Base-by-base conservation (phyloP, 2,888 invertebrate species). In the Phyllotreta striolata region DNA sequence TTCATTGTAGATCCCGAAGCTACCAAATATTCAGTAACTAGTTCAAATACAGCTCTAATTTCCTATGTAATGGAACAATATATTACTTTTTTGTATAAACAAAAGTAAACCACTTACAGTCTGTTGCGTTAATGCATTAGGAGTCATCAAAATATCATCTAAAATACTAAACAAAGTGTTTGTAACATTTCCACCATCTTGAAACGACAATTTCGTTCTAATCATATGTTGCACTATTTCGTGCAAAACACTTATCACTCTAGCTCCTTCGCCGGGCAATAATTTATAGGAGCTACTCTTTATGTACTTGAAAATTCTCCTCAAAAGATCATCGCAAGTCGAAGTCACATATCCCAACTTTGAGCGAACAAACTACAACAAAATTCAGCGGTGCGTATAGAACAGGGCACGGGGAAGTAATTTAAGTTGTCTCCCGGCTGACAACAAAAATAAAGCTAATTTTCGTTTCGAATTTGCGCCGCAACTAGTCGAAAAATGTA, bases 51-150 rank as follows among this genome's bases (percentile, higher is more conserved):
- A 8, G 73, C 60, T 58, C 73, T 70, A 10, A 75, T 70, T 69
- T 76, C 74, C 76, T 76, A 62, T 24, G 24, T 24, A 24, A 4
- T 24, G 1, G 4, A 24, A 24, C n/a, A 24, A 24, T 24, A 24
- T 24, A 24, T 24, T 24, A 24, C 4, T 24, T 24, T 24, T 24
- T 24, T 24, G n/a, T n/a, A 24, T 24, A 24, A 24, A 24, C 2
- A 24, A 24, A 24, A 24, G 2, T 24, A 24, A 24, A 9, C 5
- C 47, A 77, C 83, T 79, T 79, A 92, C 92, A 86, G 89, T 86
- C 80, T 89, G 88, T 81, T 88, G 89, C 65, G 91, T 85, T 71
- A 92, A 85, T 8, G 92, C 88, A 73, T 88, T 84, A 38, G 86
- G 85, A 72, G 85, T 87, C 73, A 85, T 86, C 70, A 92, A 81